Conservation (phyloP, 2,797 vertebrate species). For the Pyrrhura leucotis region DNA sequence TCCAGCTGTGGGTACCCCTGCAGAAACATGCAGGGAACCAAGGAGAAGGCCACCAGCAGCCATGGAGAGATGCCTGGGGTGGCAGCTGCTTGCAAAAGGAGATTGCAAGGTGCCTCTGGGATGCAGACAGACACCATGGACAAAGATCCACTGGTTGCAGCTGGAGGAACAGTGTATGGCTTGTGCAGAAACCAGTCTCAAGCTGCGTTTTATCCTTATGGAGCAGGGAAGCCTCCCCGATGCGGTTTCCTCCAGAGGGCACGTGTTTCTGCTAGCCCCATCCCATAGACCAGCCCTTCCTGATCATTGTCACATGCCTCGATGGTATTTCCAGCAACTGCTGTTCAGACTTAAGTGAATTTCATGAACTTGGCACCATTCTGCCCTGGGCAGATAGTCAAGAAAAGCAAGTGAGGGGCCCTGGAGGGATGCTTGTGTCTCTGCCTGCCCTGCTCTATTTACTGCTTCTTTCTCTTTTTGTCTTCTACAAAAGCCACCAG, state of each 20-base stretch:
- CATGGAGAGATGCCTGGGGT: neutral
- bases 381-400: slow-evolving; percentile 25
- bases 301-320: slow-evolving; percentile 9
- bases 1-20: neutral
- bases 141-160: neutral
- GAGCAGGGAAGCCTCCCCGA: neutral
- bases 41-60: neutral
- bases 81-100: neutral
- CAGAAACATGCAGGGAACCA: neutral
- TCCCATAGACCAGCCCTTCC: neutral
- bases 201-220: neutral
- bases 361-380: neutral
- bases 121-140: rapidly evolving
- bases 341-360: slow-evolving; percentile 27
- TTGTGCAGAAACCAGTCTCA: neutral
- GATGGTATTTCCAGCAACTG: slow-evolving; percentile 45
- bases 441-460: rapidly evolving
- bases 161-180: neutral
- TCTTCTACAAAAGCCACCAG: neutral
- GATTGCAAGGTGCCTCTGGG: neutral
- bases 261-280: neutral
- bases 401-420: slow-evolving; percentile 34
- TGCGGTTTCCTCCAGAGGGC: neutral
- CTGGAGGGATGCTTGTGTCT: neutral
- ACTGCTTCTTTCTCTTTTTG: neutral